A percentile compares a stretch with the other conserved stretches of the same genome.
phyloP scores from a whole-genome alignment of 2,113 vertebrate species.

The Shinisaurus crocodilurus region DNA sequence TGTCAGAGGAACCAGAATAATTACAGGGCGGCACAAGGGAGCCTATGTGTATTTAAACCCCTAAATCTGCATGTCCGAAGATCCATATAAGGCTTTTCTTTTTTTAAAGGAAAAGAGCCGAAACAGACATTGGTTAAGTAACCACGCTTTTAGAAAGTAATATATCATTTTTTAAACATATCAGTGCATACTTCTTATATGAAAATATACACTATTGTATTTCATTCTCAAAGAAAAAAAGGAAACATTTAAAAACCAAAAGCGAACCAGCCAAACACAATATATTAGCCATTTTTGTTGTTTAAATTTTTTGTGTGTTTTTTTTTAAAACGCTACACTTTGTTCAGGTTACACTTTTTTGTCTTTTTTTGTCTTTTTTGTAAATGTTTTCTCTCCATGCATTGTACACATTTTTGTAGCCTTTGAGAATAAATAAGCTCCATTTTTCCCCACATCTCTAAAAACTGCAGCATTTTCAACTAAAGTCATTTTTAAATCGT shows the following conservation, averaged over 20 bases:
- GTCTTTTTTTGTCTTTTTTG: conserved; percentile 78
- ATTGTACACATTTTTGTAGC: conserved; percentile 82
- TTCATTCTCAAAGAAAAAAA: conserved; percentile 84
- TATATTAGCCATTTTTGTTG: conserved; percentile 90
- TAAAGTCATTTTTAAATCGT: conserved; percentile 78
- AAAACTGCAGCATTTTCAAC: conserved; percentile 95
- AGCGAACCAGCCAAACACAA: conserved; percentile 94
- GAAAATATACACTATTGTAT: conserved; percentile 97
- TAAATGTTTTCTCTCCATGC: conserved; percentile 82
- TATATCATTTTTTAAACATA: conserved; percentile 92
- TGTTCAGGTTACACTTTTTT: conserved; percentile 83
- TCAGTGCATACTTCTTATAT: conserved; percentile 97
- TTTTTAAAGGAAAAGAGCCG: conserved; percentile 79
- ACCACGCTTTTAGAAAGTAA: conserved; percentile 95
- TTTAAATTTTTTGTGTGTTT: not conserved
- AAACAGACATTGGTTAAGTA: conserved; percentile 92
- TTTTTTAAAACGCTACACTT: conserved; percentile 83
- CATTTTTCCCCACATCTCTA: conserved; percentile 83
- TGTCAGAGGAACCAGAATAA: not conserved
- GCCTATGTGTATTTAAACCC: not conserved
- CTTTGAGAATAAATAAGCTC: conserved; percentile 89
- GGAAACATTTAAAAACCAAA: conserved; percentile 80
- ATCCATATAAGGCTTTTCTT: not conserved
- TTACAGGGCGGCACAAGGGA: not conserved
- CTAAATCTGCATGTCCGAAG: not conserved